phyloP scores from a whole-genome alignment of 2,113 vertebrate genomes.

The Ageneiosus marmoratus region DNA sequence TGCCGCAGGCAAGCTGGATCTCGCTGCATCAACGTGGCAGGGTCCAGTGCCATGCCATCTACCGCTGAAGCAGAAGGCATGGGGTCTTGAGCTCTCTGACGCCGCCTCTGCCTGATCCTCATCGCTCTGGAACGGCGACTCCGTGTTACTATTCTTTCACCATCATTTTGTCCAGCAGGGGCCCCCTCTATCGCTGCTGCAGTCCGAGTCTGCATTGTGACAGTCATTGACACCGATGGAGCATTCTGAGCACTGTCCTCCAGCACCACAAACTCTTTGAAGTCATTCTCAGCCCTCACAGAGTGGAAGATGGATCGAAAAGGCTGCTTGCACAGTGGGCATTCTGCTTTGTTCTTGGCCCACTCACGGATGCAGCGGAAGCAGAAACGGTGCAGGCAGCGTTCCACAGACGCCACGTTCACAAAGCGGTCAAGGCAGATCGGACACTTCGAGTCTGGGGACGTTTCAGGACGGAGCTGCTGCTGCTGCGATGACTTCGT shows the following conservation, averaged over 20 bases:
- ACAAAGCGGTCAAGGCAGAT: constrained; percentile 94
- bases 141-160: constrained; percentile 67
- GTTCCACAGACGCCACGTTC: constrained; percentile 88
- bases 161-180: constrained; percentile 77
- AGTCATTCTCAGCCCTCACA: constrained; percentile 91
- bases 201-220: neutral
- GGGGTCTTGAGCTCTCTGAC: constrained; percentile 8
- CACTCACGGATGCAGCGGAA: constrained; percentile 95
- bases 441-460: constrained; percentile 95
- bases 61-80: constrained; percentile 67
- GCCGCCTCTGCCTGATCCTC: constrained; percentile 64
- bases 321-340: constrained; percentile 93
- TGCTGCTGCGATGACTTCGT: constrained; percentile 64
- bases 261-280: constrained; percentile 84
- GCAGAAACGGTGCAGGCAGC: constrained; percentile 93
- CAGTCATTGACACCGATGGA: neutral
- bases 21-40: constrained; percentile 65
- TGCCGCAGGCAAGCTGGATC: constrained; percentile 92
- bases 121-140: constrained; percentile 21
- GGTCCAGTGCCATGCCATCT: constrained; percentile 64
- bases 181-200: constrained; percentile 62
- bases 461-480: constrained; percentile 69
- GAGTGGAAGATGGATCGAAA: constrained; percentile 95
- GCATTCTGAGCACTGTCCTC: constrained; percentile 64
- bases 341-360: constrained; percentile 98